These are phyloP conservation scores for Caenorhabditis doughertyi DNA, from an alignment of 2,888 invertebrate genomes.

Conservation along the genomic window DNA sequence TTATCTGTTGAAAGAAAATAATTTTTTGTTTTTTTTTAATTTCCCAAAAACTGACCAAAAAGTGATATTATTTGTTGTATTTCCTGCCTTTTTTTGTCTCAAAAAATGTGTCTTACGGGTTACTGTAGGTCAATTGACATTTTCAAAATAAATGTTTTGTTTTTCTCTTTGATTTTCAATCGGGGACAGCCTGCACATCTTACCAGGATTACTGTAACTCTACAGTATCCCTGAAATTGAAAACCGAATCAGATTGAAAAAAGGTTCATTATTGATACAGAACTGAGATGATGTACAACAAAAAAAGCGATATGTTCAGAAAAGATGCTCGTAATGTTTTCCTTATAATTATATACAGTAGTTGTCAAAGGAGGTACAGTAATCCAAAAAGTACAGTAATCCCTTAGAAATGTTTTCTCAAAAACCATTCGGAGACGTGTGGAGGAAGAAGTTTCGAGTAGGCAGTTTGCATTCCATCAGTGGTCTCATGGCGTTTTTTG, in stretches of 20 bases:
- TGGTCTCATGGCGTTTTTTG: conserved; percentile 45
- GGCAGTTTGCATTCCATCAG: conserved; percentile 48
- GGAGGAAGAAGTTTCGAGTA: conserved; percentile 49
- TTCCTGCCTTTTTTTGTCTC: neutral
- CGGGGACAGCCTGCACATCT: too few relatives aligned
- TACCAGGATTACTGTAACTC: too few relatives aligned
- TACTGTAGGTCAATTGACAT: too few relatives aligned
- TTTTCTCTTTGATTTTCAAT: too few relatives aligned
- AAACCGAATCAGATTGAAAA: too few relatives aligned
- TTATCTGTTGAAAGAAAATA: conserved; percentile 61
- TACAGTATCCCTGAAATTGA: too few relatives aligned
- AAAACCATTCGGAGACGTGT: conserved; percentile 41
- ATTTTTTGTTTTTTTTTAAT: neutral
- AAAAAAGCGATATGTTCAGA: conserved; percentile 25
- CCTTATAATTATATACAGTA: too few relatives aligned
- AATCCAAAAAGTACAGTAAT: neutral
- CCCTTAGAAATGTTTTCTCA: conserved; percentile 40
- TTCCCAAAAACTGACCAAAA: neutral
- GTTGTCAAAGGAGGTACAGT: too few relatives aligned
- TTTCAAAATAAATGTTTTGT: too few relatives aligned
- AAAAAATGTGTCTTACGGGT: too few relatives aligned
- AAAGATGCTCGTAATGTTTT: conserved; percentile 22
- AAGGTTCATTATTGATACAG: neutral
- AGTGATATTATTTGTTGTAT: neutral
- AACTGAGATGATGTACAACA: neutral